Evolutionary conservation across 2,888 invertebrate genomes (phyloP).

Genomic region (Sisyra nigra): DNA sequence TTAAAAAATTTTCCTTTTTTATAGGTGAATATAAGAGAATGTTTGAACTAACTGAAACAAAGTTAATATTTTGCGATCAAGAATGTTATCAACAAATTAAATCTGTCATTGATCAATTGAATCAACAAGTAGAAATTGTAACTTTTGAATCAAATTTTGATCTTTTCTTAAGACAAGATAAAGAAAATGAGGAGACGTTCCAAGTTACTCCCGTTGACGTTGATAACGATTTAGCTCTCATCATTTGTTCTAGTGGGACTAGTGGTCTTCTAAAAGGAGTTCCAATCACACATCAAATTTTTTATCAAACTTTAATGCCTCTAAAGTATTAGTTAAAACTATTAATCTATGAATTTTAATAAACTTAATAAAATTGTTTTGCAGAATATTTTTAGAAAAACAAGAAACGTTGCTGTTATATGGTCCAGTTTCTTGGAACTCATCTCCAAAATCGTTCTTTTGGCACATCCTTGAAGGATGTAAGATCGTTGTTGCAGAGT

Average conservation of each 20-base stretch:
- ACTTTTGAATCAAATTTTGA: neutral
- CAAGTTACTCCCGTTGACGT: neutral
- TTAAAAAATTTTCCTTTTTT: no score
- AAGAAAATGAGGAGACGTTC: neutral
- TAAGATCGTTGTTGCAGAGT: no score
- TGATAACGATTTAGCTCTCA: neutral
- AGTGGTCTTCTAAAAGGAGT: neutral
- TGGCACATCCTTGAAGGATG: no score
- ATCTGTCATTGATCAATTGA: neutral
- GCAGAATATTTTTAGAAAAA: no score
- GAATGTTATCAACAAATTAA: neutral
- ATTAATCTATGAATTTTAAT: no score
- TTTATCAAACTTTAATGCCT: neutral
- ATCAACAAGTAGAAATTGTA: neutral
- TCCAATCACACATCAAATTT: neutral
- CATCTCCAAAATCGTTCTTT: no score
- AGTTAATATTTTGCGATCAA: slow-evolving; percentile 2
- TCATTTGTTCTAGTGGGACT: neutral
- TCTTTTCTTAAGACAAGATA: neutral
- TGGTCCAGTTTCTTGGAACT: no score
- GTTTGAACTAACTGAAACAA: neutral
- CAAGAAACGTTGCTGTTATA: no score
- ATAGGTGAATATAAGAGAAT: slow-evolving; percentile 2
- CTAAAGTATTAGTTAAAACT: no score
- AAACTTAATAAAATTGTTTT: no score